A percentile compares a stretch with the other conserved stretches of the same genome.
These are phyloP conservation scores for Drepanosiphum platanoidis DNA, from an alignment of 2,888 invertebrate genomes.

Conservation along the genomic window DNA sequence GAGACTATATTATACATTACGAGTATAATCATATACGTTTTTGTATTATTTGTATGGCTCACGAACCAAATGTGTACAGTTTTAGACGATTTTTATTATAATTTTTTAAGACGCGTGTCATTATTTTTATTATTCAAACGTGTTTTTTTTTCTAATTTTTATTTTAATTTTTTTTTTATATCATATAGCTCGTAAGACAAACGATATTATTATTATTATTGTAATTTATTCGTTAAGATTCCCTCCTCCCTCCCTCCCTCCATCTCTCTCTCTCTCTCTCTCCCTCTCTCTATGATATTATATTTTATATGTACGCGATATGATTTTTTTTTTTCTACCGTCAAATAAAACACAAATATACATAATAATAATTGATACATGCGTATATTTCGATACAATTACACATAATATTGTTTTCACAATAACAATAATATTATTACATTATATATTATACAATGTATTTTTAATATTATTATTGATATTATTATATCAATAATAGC, in stretches of 20 bases:
- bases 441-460: too few relatives aligned
- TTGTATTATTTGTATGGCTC: too few relatives aligned
- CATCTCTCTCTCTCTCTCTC: constrained; percentile 16
- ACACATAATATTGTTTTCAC: constrained; percentile 33
- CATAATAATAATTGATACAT: constrained; percentile 7
- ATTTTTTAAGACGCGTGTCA: constrained; percentile 16
- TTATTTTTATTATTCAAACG: constrained; percentile 48
- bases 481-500: constrained; percentile 26
- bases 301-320: neutral
- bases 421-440: constrained; percentile 39
- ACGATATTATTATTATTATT: constrained; percentile 45
- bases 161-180: constrained; percentile 11
- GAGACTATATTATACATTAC: constrained; percentile 60
- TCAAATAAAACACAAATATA: constrained; percentile 48
- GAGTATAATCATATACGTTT: too few relatives aligned
- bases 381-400: constrained; percentile 1
- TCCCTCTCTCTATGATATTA: neutral
- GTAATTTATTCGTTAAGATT: constrained; percentile 58
- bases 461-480: neutral
- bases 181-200: constrained; percentile 39
- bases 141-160: neutral
- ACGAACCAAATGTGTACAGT: constrained; percentile 60
- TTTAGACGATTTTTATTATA: constrained; percentile 47
- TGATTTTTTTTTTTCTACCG: constrained; percentile 44
- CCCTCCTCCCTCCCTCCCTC: constrained; percentile 3